Evolutionary conservation across 2,113 vertebrate genomes (phyloP).

Genomic region (Carassius carassius): DNA sequence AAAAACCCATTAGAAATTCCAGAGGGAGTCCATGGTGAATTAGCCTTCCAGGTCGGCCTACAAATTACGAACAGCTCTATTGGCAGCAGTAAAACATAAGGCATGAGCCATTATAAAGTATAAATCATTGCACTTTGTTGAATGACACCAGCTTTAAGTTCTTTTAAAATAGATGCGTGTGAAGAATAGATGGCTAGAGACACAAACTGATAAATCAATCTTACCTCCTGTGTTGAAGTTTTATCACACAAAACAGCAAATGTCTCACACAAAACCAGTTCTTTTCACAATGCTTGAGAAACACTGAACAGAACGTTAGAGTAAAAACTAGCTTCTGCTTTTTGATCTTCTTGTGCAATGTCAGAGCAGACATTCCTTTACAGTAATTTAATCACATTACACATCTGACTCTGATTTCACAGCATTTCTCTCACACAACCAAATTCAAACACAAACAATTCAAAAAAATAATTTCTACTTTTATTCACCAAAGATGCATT

Average conservation of each 20-base stretch:
- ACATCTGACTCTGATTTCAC: too few relatives aligned
- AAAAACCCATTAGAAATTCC: neutral
- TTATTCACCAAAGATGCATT: neutral
- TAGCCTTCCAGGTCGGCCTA: neutral
- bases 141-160: neutral
- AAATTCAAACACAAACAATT: too few relatives aligned
- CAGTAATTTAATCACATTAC: neutral
- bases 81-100: neutral
- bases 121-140: neutral
- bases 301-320: conserved; percentile 7
- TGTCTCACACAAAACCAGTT: neutral
- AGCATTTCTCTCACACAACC: neutral
- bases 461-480: neutral
- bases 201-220: neutral
- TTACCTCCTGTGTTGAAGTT: neutral
- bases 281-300: conserved; percentile 27
- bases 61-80: conserved; percentile 9
- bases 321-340: conserved; percentile 43
- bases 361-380: neutral
- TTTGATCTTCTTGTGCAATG: conserved; percentile 25
- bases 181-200: neutral
- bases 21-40: neutral
- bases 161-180: neutral
- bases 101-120: neutral
- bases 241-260: neutral